Percentiles rank a stretch among this genome's conserved stretches.
These are phyloP conservation scores for Halictus quadricinctus DNA, from an alignment of 2,888 invertebrate genomes.

Conservation along the genomic window DNA sequence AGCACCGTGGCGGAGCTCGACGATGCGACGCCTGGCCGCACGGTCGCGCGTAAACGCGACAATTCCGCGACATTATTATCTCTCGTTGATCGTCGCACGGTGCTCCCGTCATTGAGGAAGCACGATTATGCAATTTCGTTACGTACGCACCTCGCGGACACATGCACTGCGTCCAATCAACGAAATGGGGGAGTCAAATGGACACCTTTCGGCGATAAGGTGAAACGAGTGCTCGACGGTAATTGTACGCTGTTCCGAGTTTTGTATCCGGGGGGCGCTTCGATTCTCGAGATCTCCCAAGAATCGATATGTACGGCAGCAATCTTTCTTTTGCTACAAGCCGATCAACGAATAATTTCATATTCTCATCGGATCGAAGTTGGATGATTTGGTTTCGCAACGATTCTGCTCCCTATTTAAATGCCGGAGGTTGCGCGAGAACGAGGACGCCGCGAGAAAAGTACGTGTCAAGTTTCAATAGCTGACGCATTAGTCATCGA, in stretches of 20 bases:
- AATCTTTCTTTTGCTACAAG: too few species aligned
- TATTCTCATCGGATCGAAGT: neutral
- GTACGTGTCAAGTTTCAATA: neutral
- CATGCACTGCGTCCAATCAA: conserved; percentile 15
- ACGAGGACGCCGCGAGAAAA: neutral
- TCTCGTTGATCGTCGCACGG: conserved; percentile 66
- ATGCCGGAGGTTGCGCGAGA: neutral
- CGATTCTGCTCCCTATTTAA: neutral
- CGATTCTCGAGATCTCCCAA: too few species aligned
- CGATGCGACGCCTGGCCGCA: neutral
- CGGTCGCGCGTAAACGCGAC: conserved; percentile 60
- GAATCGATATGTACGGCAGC: too few species aligned
- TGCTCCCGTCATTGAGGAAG: conserved; percentile 69
- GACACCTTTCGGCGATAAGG: neutral
- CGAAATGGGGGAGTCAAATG: neutral
- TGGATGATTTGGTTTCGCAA: too few species aligned
- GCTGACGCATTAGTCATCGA: neutral
- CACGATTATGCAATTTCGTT: conserved; percentile 70
- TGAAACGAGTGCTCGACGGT: neutral
- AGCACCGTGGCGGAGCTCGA: neutral
- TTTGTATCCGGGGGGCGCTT: too few species aligned
- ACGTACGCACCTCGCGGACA: conserved; percentile 51
- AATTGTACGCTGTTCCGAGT: neutral
- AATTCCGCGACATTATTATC: conserved; percentile 67
- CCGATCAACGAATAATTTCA: too few species aligned